Evolutionary conservation across 2,797 vertebrate genomes (phyloP), one percentile per base, ranked within the genome.

Genomic region (Spondyliosoma cantharus): DNA sequence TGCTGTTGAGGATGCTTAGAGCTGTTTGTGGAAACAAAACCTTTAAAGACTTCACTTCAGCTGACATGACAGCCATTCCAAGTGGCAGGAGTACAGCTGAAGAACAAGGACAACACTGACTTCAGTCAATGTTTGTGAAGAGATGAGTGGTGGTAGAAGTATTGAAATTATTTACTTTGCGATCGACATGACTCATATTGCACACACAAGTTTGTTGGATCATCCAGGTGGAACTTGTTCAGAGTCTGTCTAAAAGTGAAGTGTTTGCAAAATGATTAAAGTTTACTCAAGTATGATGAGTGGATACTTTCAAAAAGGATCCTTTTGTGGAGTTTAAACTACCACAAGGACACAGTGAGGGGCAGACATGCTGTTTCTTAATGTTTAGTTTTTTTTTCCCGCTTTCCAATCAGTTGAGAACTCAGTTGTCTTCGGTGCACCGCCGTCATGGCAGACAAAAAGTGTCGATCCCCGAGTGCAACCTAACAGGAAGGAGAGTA

Each of bases 341-440:
- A 8, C 45, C 17, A 45, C 7, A 3, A 19, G 11, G 24, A 25
- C n/a, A 61, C 37, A 43, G 42, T 46, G n/a, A 24, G 7, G 42
- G 42, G 22, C 22, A 14, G 48, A 61, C n/a, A 43, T 8, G 24
- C 20, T 15, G n/a, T 61, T 24, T 17, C 12, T 13, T 1, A 9
- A 29, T 7, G 27, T 6, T 48, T 6, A 11, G 17, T 12, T 0
- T 0, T 0, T 1, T 5, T 9, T 24, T 43, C 5, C 15, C n/a
- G 12, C 19, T 29, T 48, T 27, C 61, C 1, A 14, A 25, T 14
- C 19, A 32, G 63, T 17, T 67, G 29, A 17, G 15, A 16, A 19
- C 3, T 53, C n/a, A 53, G 3, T n/a, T n/a, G n/a, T n/a, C n/a
- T n/a, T n/a, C n/a, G n/a, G n/a, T n/a, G n/a, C n/a, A n/a, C n/a